phyloP scores from a whole-genome alignment of 2,113 vertebrate genomes.

The Fulica atra region DNA sequence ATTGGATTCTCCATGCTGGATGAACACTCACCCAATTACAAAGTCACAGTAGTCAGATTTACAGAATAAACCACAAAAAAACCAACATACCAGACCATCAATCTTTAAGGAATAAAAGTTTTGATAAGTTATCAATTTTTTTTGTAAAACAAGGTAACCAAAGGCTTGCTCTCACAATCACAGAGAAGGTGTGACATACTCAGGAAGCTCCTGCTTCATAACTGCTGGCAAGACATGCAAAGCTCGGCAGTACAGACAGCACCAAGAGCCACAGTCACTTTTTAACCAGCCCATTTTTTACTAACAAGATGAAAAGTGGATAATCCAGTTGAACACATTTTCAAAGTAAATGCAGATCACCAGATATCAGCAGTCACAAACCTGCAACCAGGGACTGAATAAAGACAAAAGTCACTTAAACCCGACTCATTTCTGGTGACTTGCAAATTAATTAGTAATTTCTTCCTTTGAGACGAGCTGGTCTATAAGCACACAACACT shows the following conservation, averaged over 20 bases:
- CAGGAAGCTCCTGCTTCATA: neutral
- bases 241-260: neutral
- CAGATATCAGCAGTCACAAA: neutral
- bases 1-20: accelerated
- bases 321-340: neutral
- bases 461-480: neutral
- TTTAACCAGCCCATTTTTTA: neutral
- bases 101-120: neutral
- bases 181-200: neutral
- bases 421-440: neutral
- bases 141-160: neutral
- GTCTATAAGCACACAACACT: neutral
- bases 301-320: neutral
- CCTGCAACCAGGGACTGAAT: neutral
- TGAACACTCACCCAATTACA: neutral
- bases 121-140: neutral
- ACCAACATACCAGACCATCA: neutral
- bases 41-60: neutral
- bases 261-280: neutral
- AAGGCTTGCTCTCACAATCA: neutral
- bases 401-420: neutral
- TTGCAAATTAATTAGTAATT: neutral
- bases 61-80: neutral
- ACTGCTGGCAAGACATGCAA: neutral
- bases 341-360: neutral